Percentiles rank a stretch among this genome's conserved stretches.
These are phyloP conservation scores for Melieria omissa DNA, from an alignment of 2,888 invertebrate genomes.

Conservation along the genomic window DNA sequence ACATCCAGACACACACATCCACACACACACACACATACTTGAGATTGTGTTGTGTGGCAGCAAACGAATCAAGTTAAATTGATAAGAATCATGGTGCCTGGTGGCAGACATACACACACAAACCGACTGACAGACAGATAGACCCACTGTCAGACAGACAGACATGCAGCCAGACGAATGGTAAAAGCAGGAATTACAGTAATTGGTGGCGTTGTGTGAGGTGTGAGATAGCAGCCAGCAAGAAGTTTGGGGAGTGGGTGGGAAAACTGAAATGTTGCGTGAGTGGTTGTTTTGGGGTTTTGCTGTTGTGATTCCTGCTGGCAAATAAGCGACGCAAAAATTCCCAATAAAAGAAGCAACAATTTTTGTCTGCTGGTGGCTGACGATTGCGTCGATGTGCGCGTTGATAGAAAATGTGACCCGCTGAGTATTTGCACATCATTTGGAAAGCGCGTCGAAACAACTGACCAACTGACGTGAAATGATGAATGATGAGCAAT, in stretches of 20 bases:
- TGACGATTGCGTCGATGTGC: too few relatives aligned
- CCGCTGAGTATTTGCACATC: too few relatives aligned
- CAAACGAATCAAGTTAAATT: slow-evolving; percentile 35
- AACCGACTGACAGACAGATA: too few relatives aligned
- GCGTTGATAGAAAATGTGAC: too few relatives aligned
- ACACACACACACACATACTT: not conserved
- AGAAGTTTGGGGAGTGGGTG: too few relatives aligned
- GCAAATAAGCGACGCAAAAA: not conserved
- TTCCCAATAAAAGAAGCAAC: too few relatives aligned
- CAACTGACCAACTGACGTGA: not conserved
- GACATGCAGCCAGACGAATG: too few relatives aligned
- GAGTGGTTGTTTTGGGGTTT: not conserved
- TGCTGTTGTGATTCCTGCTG: slow-evolving; percentile 13
- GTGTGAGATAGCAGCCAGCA: not conserved
- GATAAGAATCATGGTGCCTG: slow-evolving; percentile 39
- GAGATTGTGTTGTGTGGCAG: not conserved
- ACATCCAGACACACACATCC: not conserved
- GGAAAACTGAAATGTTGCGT: not conserved
- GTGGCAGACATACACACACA: slow-evolving; percentile 19
- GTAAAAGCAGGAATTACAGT: too few relatives aligned
- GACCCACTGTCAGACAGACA: too few relatives aligned
- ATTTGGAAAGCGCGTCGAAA: not conserved
- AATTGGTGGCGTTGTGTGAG: not conserved
- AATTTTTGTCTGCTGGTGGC: too few relatives aligned
- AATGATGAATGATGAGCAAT: not conserved